Conservation (phyloP, 2,113 vertebrate species). For the Donacobius atricapilla region DNA sequence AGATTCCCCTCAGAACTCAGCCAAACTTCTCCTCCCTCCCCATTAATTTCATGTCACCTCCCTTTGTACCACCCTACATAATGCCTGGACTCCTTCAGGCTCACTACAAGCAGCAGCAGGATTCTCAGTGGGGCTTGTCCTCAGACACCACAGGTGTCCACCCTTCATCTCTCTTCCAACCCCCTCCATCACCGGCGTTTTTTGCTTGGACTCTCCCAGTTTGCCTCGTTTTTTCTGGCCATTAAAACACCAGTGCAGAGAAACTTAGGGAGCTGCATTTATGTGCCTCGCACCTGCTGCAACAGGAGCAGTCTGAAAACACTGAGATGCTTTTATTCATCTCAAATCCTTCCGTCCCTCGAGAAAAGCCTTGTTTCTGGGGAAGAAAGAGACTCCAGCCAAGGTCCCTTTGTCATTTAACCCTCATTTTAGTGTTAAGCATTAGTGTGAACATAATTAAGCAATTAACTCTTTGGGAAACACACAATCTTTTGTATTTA, state of each 20-base stretch:
- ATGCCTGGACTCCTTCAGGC: not conserved
- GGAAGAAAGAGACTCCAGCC: not conserved
- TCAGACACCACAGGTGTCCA: not conserved
- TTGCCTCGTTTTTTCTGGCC: not conserved
- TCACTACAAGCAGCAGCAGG: not conserved
- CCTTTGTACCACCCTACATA: not conserved
- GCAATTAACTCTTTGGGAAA: not conserved
- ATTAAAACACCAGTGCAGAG: not conserved
- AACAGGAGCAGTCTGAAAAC: not conserved
- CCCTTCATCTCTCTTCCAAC: not conserved
- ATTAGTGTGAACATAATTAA: not conserved
- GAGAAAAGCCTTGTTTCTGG: not conserved
- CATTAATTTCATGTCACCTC: not conserved
- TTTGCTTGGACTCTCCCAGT: not conserved
- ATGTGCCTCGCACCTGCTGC: not conserved
- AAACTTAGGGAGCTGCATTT: fast-evolving
- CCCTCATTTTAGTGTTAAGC: not conserved
- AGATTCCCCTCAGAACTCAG: not conserved
- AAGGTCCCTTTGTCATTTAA: not conserved
- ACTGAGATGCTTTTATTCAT: not conserved
- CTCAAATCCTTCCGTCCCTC: not conserved
- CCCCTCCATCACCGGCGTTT: not conserved
- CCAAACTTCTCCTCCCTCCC: not conserved
- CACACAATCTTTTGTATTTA: not conserved
- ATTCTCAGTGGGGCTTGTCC: not conserved